Evolutionary conservation across 2,797 vertebrate species (phyloP), one percentile per base, ranked within the genome.

Genomic region (Sylvilagus floridanus): DNA sequence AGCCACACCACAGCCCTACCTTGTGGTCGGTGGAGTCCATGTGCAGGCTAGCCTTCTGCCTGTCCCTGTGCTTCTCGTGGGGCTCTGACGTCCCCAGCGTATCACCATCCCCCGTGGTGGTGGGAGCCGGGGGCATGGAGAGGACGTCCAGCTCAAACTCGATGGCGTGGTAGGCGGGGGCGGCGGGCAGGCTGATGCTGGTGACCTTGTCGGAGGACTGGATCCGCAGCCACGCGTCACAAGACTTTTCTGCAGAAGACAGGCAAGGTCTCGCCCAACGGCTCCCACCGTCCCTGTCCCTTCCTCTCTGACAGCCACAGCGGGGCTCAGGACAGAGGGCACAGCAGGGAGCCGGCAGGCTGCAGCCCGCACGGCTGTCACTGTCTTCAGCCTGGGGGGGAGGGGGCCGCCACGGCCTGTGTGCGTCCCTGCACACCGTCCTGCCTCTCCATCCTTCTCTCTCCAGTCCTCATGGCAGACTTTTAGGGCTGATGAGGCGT

Each of bases 131-230:
- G 7, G 99, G 99, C 96, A 99, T 98, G 91, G 99, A 99, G 96
- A 99, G 98, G 65, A 99, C 99, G 95, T 99, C 99, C 90, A 99
- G 98, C 69, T 99, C 99, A 98, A 99, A 99, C 95, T 99, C 99
- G 54, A 99, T 98, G 24, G 99, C 97, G 57, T 99, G 99, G 96
- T 99, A 99, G 0, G 99, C 99, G 69, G 99, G 99, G 6, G 98
- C 98, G 86, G 98, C 95, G 0, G 99, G 99, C 93, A 99, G 98
- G 82, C 98, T 98, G 97, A 99, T 99, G 97, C 99, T 99, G 30
- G 99, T 99, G 96, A 99, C 99, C 98, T 99, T 99, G 96, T 99
- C 99, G 3, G 99, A 99, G 0, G 99, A 99, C 96, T 99, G 99
- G 96, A 99, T 98, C 96, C 97, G 98, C 88, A 99, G 97, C 7